These are phyloP conservation scores for Ciconia maguari DNA, from an alignment of 2,113 vertebrate genomes.

Conservation along the genomic window DNA sequence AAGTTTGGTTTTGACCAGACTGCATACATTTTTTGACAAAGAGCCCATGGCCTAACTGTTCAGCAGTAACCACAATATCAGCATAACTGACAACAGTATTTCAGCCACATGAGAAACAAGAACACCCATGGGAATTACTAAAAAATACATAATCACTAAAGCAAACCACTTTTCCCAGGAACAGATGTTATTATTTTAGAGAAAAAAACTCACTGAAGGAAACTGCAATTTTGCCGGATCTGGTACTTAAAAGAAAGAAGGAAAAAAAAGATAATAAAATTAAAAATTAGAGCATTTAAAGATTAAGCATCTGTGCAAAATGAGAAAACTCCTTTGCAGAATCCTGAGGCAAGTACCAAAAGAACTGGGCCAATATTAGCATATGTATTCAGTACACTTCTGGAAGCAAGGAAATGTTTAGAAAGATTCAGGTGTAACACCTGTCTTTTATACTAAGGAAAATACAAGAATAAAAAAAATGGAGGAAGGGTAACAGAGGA, in stretches of 20 bases:
- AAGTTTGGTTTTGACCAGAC: neutral
- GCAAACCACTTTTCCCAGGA: neutral
- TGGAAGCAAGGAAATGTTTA: neutral
- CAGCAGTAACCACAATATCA: neutral
- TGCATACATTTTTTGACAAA: neutral
- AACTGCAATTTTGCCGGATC: neutral
- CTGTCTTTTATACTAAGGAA: neutral
- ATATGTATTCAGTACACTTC: neutral
- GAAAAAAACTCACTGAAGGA: neutral
- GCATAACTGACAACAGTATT: neutral
- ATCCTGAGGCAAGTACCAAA: constrained; percentile 23
- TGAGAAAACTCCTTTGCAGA: neutral
- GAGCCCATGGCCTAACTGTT: neutral
- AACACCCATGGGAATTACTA: neutral
- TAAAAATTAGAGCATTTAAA: constrained; percentile 21
- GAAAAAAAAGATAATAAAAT: neutral
- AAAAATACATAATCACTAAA: neutral
- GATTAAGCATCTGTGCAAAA: constrained; percentile 43
- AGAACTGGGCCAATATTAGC: constrained; percentile 58
- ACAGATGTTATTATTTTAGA: neutral
- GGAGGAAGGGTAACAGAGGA: constrained; percentile 24
- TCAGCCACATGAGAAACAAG: neutral
- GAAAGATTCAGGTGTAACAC: neutral
- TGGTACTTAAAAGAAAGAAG: neutral
- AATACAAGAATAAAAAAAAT: neutral